These are phyloP conservation scores for Apotomis turbidana DNA, from an alignment of 2,888 invertebrate species.

Conservation along the genomic window DNA sequence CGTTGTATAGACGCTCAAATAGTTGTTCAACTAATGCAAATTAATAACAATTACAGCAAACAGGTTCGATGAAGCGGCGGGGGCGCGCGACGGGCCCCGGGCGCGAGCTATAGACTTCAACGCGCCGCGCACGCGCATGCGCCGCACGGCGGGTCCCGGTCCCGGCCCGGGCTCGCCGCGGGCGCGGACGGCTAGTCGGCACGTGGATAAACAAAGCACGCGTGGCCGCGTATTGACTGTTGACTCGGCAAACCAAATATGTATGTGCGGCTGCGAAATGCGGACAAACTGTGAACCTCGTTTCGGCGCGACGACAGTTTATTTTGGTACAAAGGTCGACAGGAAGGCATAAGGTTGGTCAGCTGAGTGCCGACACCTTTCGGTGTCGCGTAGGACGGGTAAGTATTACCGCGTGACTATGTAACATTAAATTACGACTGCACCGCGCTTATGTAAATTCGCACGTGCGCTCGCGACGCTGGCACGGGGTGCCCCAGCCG, in stretches of 20 bases:
- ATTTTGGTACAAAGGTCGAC: slow-evolving; percentile 10
- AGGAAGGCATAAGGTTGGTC: slow-evolving; percentile 7
- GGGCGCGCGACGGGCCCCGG: not conserved
- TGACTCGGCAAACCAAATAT: not conserved
- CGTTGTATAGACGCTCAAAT: too few relatives aligned
- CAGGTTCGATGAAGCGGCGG: slow-evolving; percentile 4
- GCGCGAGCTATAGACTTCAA: slow-evolving; percentile 14
- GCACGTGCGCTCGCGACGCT: too few relatives aligned
- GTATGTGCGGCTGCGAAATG: not conserved
- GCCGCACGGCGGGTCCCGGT: too few relatives aligned
- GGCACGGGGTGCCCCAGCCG: too few relatives aligned
- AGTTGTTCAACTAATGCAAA: not conserved
- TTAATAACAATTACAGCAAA: not conserved
- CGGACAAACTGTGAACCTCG: not conserved
- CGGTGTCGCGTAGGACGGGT: too few relatives aligned
- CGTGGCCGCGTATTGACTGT: too few relatives aligned
- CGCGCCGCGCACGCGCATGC: slow-evolving; percentile 3
- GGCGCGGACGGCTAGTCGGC: too few relatives aligned
- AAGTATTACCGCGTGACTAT: too few relatives aligned
- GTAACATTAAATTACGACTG: too few relatives aligned
- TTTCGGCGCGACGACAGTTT: not conserved
- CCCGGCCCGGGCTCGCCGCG: too few relatives aligned
- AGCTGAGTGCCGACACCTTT: not conserved
- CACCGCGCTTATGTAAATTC: too few relatives aligned
- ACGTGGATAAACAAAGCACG: too few relatives aligned